Conservation (phyloP, 2,888 invertebrate species). For the Gibbula magus region DNA sequence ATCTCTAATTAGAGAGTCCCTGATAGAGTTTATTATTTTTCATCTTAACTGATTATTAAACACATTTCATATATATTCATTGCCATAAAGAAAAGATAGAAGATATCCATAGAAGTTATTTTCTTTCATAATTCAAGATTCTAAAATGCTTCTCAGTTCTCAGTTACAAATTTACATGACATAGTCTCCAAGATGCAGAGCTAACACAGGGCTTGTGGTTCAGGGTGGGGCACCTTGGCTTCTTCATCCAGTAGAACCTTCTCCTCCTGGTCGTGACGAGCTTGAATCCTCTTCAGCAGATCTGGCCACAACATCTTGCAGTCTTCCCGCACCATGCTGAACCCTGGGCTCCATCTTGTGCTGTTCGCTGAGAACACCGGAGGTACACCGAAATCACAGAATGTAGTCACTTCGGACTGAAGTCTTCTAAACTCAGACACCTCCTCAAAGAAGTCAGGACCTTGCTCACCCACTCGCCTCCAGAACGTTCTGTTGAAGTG, state of each 20-base stretch:
- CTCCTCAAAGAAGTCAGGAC: constrained; percentile 58
- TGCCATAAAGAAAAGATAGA: too few relatives aligned
- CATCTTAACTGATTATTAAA: too few relatives aligned
- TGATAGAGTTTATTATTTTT: too few relatives aligned
- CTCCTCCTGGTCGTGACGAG: not conserved
- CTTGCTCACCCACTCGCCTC: constrained; percentile 53
- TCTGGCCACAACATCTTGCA: not conserved
- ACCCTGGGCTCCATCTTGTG: not conserved
- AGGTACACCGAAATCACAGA: constrained; percentile 17
- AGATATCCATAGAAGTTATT: too few relatives aligned
- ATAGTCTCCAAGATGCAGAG: not conserved
- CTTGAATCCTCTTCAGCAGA: not conserved
- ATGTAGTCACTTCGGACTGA: constrained; percentile 31
- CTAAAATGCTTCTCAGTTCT: too few relatives aligned
- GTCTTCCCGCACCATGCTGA: not conserved
- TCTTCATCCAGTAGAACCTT: not conserved
- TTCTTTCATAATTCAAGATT: too few relatives aligned
- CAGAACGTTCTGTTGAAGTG: constrained; percentile 69
- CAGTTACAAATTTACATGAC: too few relatives aligned
- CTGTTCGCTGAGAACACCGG: not conserved
- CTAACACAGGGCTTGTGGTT: not conserved
- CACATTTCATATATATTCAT: too few relatives aligned
- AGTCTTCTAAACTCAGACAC: constrained; percentile 44
- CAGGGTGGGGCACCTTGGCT: not conserved
- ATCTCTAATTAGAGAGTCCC: too few relatives aligned